Base-by-base conservation (phyloP, 1,140 invertebrate species). In the Drosophila micromelanica region DNA sequence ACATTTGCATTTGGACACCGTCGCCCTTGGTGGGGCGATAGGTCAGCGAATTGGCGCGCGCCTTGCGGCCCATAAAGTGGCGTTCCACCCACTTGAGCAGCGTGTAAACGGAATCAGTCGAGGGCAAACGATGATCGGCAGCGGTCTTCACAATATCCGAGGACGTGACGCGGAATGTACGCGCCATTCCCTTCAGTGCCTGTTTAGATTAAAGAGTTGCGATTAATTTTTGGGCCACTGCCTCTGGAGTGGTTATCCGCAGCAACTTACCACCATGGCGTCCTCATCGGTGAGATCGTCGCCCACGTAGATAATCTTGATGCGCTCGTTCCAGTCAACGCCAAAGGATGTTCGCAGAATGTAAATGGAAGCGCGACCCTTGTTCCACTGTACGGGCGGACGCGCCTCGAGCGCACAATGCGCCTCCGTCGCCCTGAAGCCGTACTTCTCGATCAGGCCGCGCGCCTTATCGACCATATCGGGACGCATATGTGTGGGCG, bases 201-300 rank as follows among this genome's bases (percentile, higher is more conserved):
- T 97, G 20, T 51, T 45, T 0, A 12, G 7, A 52, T 11, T 0
- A 20, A 51, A 13, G 5, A 40, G n/a, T n/a, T 12, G 8, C 7
- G 15, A 52, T 38, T 8, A 63, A 30, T 30, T 0, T 0, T n/a
- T 5, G 1, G 17, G 12, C 4, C 40, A 12, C 2, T 2, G 12
- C 7, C 0, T 17, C 3, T 23, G 12, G n/a, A 11, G 1, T 11
- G 11, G 27, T 3, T 5, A 20, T 8, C 8, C 7, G 7, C 2
- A 23, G 2, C 27, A 70, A 92, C 93, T 92, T 92, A 97, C 97
- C 94, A 95, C 93, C 95, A 98, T 97, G 23, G 97, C 97, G 92
- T 98, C 97, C 92, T 98, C 97, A 92, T 98, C 97, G 0, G 97
- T 98, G 11, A 94, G 94, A 93, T 98, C 97, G 92, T 98, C 97